These are phyloP conservation scores for Anguilla obscura DNA, from an alignment of 2,797 vertebrate species.

Conservation along the genomic window DNA sequence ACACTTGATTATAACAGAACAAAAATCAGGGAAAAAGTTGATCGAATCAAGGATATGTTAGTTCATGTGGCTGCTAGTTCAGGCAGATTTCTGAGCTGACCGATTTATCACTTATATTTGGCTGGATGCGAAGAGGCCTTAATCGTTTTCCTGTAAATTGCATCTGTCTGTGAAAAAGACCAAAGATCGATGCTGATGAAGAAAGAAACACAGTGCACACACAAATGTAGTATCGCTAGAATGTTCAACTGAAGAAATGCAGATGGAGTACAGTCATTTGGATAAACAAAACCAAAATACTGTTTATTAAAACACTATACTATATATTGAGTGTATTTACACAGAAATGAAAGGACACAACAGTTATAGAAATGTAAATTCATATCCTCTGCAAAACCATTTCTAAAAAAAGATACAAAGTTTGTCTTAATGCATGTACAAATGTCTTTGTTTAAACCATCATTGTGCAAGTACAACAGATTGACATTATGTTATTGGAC, in stretches of 20 bases:
- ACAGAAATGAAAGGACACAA: neutral
- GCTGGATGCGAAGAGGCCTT: neutral
- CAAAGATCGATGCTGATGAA: neutral
- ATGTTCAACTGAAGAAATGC: neutral
- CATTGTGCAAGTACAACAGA: neutral
- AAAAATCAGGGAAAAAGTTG: neutral
- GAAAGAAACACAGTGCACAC: neutral
- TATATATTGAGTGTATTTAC: neutral
- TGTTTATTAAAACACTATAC: neutral
- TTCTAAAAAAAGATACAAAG: neutral
- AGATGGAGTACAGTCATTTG: neutral
- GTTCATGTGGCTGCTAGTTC: neutral
- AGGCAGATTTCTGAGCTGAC: neutral
- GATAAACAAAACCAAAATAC: neutral
- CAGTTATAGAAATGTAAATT: neutral
- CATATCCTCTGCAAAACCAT: neutral
- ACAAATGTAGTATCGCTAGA: no score
- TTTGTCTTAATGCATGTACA: neutral
- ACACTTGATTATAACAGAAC: neutral
- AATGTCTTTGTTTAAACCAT: neutral
- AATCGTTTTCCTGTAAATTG: neutral
- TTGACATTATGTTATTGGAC: neutral
- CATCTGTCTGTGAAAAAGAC: conserved; percentile 1
- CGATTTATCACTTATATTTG: neutral
- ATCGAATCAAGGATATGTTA: neutral